Base-by-base conservation (phyloP, 2,888 invertebrate species). In the Lasius fuliginosus region DNA sequence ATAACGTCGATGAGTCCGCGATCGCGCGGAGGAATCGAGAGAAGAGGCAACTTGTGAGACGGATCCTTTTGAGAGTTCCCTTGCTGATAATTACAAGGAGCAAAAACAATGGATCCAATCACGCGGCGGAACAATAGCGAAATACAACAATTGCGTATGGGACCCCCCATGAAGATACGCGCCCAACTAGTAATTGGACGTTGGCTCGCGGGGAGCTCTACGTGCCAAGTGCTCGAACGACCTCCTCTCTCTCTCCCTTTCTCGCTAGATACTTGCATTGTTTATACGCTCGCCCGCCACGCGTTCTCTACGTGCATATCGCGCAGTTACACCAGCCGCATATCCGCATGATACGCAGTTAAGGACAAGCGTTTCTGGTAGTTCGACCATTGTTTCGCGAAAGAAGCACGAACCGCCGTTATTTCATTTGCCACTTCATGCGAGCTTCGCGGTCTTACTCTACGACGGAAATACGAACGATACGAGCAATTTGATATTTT, bases 111-210 rank as follows among this genome's bases (percentile, higher is more conserved):
- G 94, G 92, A 85, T 91, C 93, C 93, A 95, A 95, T 94, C 94
- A 94, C 90, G 92, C 91, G 69, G 89, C 82, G 90, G 93, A 93
- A 94, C 94, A 94, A 94, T 94, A 89, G 92, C 89, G 93, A 92
- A 92, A 94, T 92, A 94, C 93, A 94, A 94, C 94, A 94, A 94
- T 93, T 94, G 94, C 94, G 93, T 93, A 92, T 90, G 92, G 91
- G 94, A 94, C 95, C 95, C 94, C 95, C 95, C 95, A 94, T 93
- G 94, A 93, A 92, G 94, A 92, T 93, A 92, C 92, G 93, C 93
- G 91, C 92, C 92, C 93, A 93, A 91, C 91, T 93, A 92, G 94
- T 95, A 95, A 95, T 94, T 94, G 94, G 94, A 94, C 93, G 92
- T 91, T 90, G 91, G 91, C 90, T 88, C 84, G 90, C 89, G 86